Base-by-base conservation (phyloP, 2,113 vertebrate species). In the Pachycephala philippinensis region DNA sequence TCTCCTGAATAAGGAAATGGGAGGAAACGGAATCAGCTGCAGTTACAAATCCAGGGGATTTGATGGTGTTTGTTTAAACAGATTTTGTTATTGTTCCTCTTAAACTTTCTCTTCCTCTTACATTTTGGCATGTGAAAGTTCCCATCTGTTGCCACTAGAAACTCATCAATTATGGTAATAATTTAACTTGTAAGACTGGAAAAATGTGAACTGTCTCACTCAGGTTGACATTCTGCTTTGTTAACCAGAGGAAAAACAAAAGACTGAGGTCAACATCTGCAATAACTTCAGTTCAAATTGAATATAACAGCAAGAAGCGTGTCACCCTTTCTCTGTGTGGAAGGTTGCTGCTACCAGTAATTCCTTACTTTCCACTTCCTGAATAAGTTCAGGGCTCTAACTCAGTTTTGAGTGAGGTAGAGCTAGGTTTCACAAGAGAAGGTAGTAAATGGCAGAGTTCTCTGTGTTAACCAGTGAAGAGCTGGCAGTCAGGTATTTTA, bases 111-210 rank as follows among this genome's bases (percentile, higher is more conserved):
- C 94, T 98, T 97, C 94, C 96, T 96, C 93, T 95, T 90, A 74
- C 49, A 24, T 97, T 97, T 95, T 96, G 94, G 93, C 91, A 92
- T 75, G n/a, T 81, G 74, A 71, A 97, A 71, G 61, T 88, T 90
- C 82, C 91, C 89, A 97, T 84, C 95, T 98, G 93, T 95, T 97
- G 85, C 68, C 89, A 93, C 93, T 95, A 96, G 97, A 97, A 95
- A 75, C 61, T 83, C 84, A 84, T 96, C 75, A 94, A 30, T 77
- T 77, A 42, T 50, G 59, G 84, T 71, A 90, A 69, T 96, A 93
- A 96, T 97, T 93, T 91, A 97, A 84, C 86, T 64, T 87, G 70
- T 83, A 97, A 94, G 87, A 60, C 75, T 98, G 96, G 95, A 97
- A 97, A 93, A 95, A 89, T 85, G 80, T 90, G 65, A 39, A 20